Percentiles rank a stretch among this genome's conserved stretches.
Conservation (phyloP, 2,797 vertebrate genomes). For the Sebastes minor region DNA sequence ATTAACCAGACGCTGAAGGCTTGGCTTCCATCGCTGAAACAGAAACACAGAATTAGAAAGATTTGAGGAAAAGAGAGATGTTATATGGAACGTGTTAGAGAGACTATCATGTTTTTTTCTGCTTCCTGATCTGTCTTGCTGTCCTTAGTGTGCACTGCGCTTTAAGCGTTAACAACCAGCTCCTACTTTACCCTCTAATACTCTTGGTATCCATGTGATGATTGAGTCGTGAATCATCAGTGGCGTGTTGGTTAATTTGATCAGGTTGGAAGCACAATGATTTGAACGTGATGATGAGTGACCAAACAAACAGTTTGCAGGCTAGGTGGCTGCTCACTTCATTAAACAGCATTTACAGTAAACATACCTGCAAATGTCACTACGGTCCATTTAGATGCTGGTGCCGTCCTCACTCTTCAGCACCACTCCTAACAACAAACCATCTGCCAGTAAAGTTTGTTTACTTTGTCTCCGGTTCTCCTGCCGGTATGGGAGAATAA, state of each 20-base stretch:
- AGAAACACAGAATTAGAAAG: slow-evolving; percentile 22
- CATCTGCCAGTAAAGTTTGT: not conserved
- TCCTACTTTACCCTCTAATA: not conserved
- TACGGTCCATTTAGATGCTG: not conserved
- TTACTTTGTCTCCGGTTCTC: not conserved
- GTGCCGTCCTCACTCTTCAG: not conserved
- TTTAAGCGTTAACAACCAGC: not conserved
- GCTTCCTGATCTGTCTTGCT: not conserved
- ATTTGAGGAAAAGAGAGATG: slow-evolving; percentile 12
- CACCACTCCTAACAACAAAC: not conserved
- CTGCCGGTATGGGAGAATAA: not conserved
- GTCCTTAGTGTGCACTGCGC: not conserved
- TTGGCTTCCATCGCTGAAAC: slow-evolving; percentile 7
- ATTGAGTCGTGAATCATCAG: not conserved
- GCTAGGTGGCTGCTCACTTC: not conserved
- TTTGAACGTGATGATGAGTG: not conserved
- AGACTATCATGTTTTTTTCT: not conserved
- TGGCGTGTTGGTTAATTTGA: not conserved
- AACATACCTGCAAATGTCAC: slow-evolving; percentile 2
- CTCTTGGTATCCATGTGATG: not conserved
- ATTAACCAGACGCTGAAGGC: slow-evolving; percentile 42
- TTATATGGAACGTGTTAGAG: slow-evolving; percentile 6
- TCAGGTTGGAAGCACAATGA: not conserved
- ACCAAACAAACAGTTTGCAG: not conserved
- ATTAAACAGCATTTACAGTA: not conserved